These are phyloP conservation scores for Ametastegia equiseti DNA, from an alignment of 2,888 invertebrate genomes.

Conservation along the genomic window DNA sequence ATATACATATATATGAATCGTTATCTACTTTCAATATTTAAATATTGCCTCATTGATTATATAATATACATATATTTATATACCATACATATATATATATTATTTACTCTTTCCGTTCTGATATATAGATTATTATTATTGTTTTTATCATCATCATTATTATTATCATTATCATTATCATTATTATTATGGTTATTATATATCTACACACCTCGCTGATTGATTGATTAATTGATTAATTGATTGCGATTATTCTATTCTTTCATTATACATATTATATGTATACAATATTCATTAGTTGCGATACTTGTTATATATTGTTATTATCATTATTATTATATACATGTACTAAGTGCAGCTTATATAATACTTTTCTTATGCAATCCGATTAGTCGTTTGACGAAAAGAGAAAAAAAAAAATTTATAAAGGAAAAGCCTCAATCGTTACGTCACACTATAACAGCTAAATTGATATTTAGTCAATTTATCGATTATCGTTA, in stretches of 20 bases:
- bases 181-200: conserved; percentile 16
- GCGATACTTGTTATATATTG: background rate
- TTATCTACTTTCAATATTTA: background rate
- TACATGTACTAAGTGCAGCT: background rate
- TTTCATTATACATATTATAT: conserved; percentile 45
- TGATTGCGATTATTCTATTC: conserved; percentile 47
- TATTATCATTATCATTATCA: background rate
- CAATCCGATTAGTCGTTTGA: background rate
- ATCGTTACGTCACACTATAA: background rate
- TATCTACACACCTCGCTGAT: conserved; percentile 47
- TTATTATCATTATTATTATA: background rate
- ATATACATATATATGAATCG: background rate
- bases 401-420: background rate
- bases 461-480: background rate
- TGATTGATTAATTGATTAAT: conserved; percentile 54
- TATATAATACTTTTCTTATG: background rate
- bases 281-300: conserved; percentile 45
- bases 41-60: background rate
- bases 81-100: background rate
- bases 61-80: background rate
- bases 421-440: background rate
- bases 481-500: background rate
- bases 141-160: background rate
- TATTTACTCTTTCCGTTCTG: background rate
- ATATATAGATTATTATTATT: background rate